Evolutionary conservation across 2,888 invertebrate species (phyloP), one percentile per base, ranked within the genome.

Genomic region (Dioctria linearis): DNA sequence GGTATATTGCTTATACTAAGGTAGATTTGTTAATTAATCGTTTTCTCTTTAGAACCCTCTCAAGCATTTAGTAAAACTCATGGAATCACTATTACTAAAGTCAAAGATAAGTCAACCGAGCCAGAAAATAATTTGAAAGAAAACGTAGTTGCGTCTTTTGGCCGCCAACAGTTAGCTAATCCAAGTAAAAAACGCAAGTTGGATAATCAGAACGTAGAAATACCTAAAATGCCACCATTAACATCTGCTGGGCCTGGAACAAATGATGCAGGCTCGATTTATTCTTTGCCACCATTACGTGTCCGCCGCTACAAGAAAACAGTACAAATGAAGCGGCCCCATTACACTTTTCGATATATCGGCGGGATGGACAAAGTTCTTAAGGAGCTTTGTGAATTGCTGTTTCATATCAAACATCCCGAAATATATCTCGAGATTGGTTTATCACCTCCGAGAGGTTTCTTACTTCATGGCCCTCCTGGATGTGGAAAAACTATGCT

Each of bases 391-490:
- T 94, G 94, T 86, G 93, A 94, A 86, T 89, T 96, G 80, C 90
- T 97, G 75, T 90, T 96, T 84, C 97, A 98, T 86, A 93, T 98
- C 88, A 95, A 94, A 85, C 95, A 97, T 86, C 96, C 98, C 3
- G 95, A 97, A 88, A 93, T 98, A n/a, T 98, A 96, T 88, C 90
- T 91, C 81, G 92, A 93, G 84, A 90, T 98, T 82, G 97, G 97
- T 2, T 93, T 97, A 78, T 93, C 94, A 83, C 95, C 98, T 57
- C 96, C 98, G 0, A 91, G 96, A 86, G 98, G 98, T 42, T 94
- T 98, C 85, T 89, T 99, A 73, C 90, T 99, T 67, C 98, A 98
- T 88, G 99, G 99, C 0, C 98, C 99, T 0, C 97, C 98, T 0
- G 99, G 99, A 0, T 97, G 97, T 87, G 98, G 99, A 0, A 96